Base-by-base conservation (phyloP, 2,113 vertebrate species). In the Hylia prasina region DNA sequence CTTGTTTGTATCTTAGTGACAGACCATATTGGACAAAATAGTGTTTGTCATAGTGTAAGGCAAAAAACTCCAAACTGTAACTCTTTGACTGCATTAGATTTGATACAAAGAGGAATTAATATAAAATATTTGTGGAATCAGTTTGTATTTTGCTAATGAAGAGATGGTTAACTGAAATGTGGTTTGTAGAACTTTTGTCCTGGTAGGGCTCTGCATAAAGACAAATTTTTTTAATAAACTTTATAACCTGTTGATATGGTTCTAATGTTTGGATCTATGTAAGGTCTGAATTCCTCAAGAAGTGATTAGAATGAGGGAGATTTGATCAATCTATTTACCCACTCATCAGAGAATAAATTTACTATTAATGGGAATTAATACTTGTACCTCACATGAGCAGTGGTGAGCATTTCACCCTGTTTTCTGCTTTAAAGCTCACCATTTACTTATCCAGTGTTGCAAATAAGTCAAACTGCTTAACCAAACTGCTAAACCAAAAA, bases 171-270 rank as follows among this genome's bases (percentile, higher is more conserved):
- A 37, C 7, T 42, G 24, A 44, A 64, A 40, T 7, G 8, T 50
- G 27, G 4, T 51, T 76, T 72, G 22, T 42, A 85, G 19, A 39
- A 47, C 19, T 53, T 16, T 50, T 69, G 30, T 4, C 23, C 14
- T 0, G 44, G 19, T 60, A 35, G 57, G 37, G 21, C 21, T 87
- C 40, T 89, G 25, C 27, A 22, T 39, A 21, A 70, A 70, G 19
- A 27, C 42, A 14, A 42, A 15, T 4, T 6, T 66, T 85, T 15
- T 58, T 15, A 18, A 45, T 10, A 56, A 63, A 48, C 5, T 35
- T 57, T 14, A 19, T 44, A 61, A 68, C 4, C 23, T 79, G 0
- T 51, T 56, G 24, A 10, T 75, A 27, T 0, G 1, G 5, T n/a
- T 85, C 23, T 60, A 45, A 11, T 40, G 28, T 53, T 95, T 93